Conservation (phyloP, 2,113 vertebrate genomes). For the Erythrocebus patas region DNA sequence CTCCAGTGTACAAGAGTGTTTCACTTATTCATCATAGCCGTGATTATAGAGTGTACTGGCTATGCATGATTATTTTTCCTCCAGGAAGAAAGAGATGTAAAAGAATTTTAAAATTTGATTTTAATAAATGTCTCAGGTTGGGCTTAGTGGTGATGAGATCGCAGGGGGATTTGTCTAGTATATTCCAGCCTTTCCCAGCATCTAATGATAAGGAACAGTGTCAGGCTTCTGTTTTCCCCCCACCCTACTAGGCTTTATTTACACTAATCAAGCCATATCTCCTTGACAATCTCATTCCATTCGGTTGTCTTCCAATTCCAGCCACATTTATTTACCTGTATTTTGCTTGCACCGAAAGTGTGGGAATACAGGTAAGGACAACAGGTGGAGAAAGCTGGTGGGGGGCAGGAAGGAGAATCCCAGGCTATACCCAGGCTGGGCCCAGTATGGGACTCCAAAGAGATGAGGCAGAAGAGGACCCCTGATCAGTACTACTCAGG, state of each 20-base stretch:
- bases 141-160: not conserved
- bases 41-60: not conserved
- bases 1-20: too few species aligned
- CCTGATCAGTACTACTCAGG: not conserved
- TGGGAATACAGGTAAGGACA: too few species aligned
- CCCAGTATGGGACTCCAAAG: not conserved
- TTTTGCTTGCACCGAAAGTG: not conserved
- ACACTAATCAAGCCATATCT: not conserved
- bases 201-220: not conserved
- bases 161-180: not conserved
- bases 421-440: not conserved
- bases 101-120: not conserved
- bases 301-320: not conserved
- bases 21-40: not conserved
- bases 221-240: not conserved
- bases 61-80: not conserved
- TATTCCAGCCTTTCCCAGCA: not conserved
- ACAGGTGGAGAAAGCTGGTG: not conserved
- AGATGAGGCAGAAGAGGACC: too few species aligned
- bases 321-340: not conserved
- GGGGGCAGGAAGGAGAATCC: not conserved
- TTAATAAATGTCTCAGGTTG: slow-evolving; percentile 25
- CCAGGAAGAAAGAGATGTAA: not conserved
- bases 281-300: not conserved
- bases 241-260: not conserved